Conservation (phyloP, 1,140 invertebrate species). For the Macrotrachela quadricornifera region DNA sequence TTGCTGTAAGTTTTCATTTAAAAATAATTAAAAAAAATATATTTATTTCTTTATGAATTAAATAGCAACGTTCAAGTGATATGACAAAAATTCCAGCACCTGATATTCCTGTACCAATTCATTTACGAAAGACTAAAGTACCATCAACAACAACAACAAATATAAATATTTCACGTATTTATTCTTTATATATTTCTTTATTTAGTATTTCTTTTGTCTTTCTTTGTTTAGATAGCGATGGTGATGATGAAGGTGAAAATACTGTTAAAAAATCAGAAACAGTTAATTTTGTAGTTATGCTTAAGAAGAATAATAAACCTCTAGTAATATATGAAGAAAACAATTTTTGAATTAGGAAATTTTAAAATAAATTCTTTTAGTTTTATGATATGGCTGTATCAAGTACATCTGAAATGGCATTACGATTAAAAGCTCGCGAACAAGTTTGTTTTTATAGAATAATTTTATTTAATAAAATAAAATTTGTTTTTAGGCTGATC, state of each 20-base stretch:
- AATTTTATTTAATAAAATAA: neutral
- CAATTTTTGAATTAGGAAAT: too few species aligned
- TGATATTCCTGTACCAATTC: constrained; percentile 70
- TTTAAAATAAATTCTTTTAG: constrained; percentile 19
- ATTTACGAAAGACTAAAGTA: neutral
- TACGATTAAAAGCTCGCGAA: constrained; percentile 66
- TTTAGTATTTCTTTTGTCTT: too few species aligned
- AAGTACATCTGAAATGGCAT: constrained; percentile 58
- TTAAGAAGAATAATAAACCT: constrained; percentile 64
- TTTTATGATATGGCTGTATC: constrained; percentile 73
- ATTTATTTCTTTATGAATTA: too few species aligned
- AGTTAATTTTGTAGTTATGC: constrained; percentile 71
- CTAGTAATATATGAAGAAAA: neutral
- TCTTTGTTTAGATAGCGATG: too few species aligned
- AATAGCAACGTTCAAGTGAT: constrained; percentile 44
- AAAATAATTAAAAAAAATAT: too few species aligned
- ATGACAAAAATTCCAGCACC: constrained; percentile 55
- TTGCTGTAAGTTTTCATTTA: constrained; percentile 31
- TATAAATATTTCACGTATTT: neutral
- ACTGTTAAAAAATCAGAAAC: constrained; percentile 19
- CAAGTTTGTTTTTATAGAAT: constrained; percentile 40
- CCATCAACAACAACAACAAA: neutral
- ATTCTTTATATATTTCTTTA: neutral
- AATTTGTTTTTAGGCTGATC: constrained; percentile 31
- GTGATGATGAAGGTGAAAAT: neutral